phyloP scores from a whole-genome alignment of 2,113 vertebrate species.

The Malurus elegans region DNA sequence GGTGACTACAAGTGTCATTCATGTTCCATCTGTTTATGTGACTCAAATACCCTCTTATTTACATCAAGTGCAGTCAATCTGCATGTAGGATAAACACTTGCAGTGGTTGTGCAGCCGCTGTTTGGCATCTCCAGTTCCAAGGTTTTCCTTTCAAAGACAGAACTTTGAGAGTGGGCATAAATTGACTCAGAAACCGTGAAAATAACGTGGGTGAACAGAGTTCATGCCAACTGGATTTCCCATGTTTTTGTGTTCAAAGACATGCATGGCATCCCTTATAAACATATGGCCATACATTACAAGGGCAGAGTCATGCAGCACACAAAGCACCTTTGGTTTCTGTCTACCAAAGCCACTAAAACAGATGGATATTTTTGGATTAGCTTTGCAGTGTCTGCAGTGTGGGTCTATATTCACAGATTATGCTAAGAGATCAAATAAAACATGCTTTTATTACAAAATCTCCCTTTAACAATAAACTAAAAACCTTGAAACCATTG shows the following conservation, averaged over 20 bases:
- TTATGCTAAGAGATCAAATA: neutral
- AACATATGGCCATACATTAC: neutral
- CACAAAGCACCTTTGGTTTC: neutral
- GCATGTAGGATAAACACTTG: neutral
- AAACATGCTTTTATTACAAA: neutral
- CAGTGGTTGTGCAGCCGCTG: neutral
- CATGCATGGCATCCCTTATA: neutral
- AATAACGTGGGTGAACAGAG: neutral
- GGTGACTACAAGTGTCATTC: neutral
- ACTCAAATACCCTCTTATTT: neutral
- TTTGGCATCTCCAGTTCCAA: neutral
- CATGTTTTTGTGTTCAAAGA: neutral
- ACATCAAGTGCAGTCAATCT: fast-evolving
- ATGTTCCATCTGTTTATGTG: neutral
- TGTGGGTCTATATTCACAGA: fast-evolving
- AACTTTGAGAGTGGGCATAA: neutral
- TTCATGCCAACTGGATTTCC: neutral
- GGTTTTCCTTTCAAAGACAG: neutral
- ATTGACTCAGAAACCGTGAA: neutral
- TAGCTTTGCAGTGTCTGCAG: neutral
- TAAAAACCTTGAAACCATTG: neutral
- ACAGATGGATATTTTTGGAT: fast-evolving
- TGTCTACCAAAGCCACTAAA: neutral
- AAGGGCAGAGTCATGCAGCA: neutral
- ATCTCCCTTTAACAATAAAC: neutral